Evolutionary conservation across 2,797 vertebrate genomes (phyloP), one percentile per base, ranked within the genome.

Genomic region (Channa striata): DNA sequence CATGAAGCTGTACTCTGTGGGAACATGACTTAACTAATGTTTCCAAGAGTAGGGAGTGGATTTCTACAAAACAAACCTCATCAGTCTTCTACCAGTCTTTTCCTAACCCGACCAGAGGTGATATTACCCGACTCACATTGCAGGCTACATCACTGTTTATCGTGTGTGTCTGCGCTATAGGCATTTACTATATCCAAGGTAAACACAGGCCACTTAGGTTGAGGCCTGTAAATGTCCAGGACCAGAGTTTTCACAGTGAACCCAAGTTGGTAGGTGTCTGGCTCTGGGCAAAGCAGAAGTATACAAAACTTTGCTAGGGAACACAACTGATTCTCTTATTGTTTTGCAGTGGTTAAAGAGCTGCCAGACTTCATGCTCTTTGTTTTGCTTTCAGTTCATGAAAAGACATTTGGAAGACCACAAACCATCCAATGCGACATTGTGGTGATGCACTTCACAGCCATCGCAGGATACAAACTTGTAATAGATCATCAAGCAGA

Each of bases 61-160:
- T 73, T 74, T 61, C 74, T 84, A 77, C 73, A 83, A 87, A 87
- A 83, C 81, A 90, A 91, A 84, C 81, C 72, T 77, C 72, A 79
- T 88, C 78, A 75, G 77, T 75, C 77, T 80, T 82, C 69, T 23
- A 72, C 61, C 74, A 70, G 49, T 86, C 81, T 88, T 90, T 89
- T 89, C 85, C 68, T 82, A 90, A 90, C 81, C 78, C n/a, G 71
- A 66, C 63, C 72, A 65, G 56, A 63, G 56, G 70, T 68, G 63
- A 73, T 68, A 68, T 85, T 80, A 76, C 82, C 75, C 65, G 78
- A 64, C 46, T 59, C 40, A 10, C 75, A 64, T 73, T 13, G 9
- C 65, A 74, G 61, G 72, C 66, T 47, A 65, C 52, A 49, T 72
- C 44, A 17, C 61, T 34, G 54, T 56, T 61, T 65, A 61, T 74